Evolutionary conservation across 2,888 invertebrate species (phyloP).

Genomic region (Cheilosia soror): DNA sequence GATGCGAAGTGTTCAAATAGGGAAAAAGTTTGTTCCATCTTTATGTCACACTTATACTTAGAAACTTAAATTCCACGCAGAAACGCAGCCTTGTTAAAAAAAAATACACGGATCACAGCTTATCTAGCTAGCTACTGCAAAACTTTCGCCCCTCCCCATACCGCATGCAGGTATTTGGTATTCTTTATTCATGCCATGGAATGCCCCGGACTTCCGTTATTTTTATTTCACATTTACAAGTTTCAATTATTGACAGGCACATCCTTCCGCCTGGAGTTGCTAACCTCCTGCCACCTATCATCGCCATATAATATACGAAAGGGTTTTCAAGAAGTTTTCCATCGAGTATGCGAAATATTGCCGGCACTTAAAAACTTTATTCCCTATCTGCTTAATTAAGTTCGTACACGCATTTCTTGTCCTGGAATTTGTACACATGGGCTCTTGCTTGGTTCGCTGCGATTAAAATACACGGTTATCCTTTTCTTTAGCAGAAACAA

Average conservation of each 20-base stretch:
- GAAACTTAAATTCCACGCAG: too few relatives aligned
- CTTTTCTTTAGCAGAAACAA: conserved; percentile 46
- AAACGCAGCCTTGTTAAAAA: too few relatives aligned
- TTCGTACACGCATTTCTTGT: conserved; percentile 52
- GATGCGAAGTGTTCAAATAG: too few relatives aligned
- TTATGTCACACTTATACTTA: too few relatives aligned
- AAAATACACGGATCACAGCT: too few relatives aligned
- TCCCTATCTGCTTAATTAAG: conserved; percentile 69
- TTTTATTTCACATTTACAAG: conserved; percentile 57
- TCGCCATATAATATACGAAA: not conserved
- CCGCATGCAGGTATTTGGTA: not conserved
- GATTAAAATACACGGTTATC: conserved; percentile 18
- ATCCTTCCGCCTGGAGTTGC: conserved; percentile 44
- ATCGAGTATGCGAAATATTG: conserved; percentile 43
- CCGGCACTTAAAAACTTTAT: conserved; percentile 71
- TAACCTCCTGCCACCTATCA: not conserved
- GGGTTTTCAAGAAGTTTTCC: conserved; percentile 19
- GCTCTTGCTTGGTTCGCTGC: conserved; percentile 4
- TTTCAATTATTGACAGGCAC: conserved; percentile 64
- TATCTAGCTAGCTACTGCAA: not conserved
- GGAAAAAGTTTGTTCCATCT: too few relatives aligned
- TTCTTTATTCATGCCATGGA: conserved; percentile 37
- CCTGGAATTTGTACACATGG: not conserved
- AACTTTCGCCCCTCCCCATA: not conserved
- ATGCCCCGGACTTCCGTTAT: conserved; percentile 54